Percentiles rank a stretch among this genome's conserved stretches.
Conservation (phyloP, 2,113 vertebrate species). For the Bubo blakistoni region DNA sequence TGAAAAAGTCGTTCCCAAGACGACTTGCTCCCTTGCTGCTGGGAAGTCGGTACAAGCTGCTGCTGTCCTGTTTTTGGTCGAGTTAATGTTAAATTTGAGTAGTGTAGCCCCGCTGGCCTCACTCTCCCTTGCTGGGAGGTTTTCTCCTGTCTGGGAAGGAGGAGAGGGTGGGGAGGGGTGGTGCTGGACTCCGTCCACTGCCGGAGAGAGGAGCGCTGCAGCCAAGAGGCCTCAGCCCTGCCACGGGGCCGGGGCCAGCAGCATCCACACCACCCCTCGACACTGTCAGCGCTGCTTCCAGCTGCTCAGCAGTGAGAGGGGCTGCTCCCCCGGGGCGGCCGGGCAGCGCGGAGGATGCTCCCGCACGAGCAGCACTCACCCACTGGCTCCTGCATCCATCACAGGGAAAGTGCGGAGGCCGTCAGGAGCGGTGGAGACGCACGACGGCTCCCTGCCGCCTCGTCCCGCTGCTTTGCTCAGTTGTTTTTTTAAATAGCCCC, state of each 20-base stretch:
- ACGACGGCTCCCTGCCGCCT: neutral
- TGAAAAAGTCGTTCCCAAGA: neutral
- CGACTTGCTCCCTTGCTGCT: neutral
- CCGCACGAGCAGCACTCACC: accelerated
- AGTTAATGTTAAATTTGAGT: neutral
- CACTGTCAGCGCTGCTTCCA: neutral
- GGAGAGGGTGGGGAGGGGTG: neutral
- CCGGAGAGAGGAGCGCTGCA: neutral
- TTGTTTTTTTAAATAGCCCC: neutral
- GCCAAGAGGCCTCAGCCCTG: constrained; percentile 21
- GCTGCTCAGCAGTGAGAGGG: neutral
- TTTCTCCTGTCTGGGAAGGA: constrained; percentile 1
- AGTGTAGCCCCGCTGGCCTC: neutral
- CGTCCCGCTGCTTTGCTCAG: neutral
- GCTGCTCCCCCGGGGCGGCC: accelerated
- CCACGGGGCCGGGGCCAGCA: accelerated
- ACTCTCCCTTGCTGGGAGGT: neutral
- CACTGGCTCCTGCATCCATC: neutral
- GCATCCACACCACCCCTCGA: neutral
- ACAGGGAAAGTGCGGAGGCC: neutral
- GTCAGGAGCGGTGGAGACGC: neutral
- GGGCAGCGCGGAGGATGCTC: neutral
- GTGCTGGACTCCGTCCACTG: constrained; percentile 21
- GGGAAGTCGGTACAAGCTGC: neutral
- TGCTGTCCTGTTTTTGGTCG: neutral